Evolutionary conservation across 2,797 vertebrate genomes (phyloP), one percentile per base, ranked within the genome.

Genomic region (Phoeniculus purpureus): DNA sequence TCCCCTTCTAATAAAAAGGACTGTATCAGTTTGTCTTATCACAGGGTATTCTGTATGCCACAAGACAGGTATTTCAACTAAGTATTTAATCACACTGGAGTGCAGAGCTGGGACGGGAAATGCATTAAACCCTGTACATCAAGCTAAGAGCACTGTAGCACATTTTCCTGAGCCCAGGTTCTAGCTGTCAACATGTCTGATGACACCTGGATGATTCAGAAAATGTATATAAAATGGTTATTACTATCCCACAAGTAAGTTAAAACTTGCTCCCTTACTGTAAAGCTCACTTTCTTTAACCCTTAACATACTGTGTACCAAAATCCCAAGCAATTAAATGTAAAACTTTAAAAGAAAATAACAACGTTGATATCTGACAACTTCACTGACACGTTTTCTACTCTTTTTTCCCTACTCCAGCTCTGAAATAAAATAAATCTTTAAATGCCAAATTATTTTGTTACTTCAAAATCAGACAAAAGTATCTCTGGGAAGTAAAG

Each of bases 41-140:
- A 26, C 34, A 54, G 31, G 3, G 31, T 61, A 52, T 55, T 47
- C 60, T 65, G 19, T 3, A 18, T 8, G 62, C 71, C 67, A 68
- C n/a, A 32, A 25, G 34, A 86, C 56, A 89, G 56, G 88, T 48
- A 47, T 79, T 82, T 84, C 51, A 80, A 67, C 26, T 55, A 32
- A 48, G 51, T 31, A 27, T 25, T 34, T 22, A 61, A 84, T 64
- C 48, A 60, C 40, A 40, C 9, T 51, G 74, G 84, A 29, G 76
- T 52, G 54, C 1, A 17, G 34, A 65, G 54, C 0, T 52, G 48
- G n/a, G 75, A 81, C 7, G 29, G 60, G 48, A 51, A 55, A 51
- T 4, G 3, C 6, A 12, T 62, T 52, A 51, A 81, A 83, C 15
- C 50, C 67, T n/a, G 34, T 23, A 50, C 19, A 32, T 18, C 43